These are phyloP conservation scores for Silvanus unidentatus DNA, from an alignment of 2,888 invertebrate species.

Conservation along the genomic window DNA sequence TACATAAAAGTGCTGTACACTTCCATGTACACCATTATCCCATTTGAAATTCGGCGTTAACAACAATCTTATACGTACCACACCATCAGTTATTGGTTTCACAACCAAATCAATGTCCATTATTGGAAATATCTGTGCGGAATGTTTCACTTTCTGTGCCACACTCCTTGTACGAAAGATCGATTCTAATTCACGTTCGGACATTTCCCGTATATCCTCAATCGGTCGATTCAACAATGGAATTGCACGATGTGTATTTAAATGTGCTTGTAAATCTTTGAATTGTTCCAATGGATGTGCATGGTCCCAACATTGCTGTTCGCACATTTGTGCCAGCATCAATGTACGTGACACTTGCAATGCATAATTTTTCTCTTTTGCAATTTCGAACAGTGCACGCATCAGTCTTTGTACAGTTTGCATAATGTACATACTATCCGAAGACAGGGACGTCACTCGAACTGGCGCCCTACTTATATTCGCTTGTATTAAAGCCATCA, in stretches of 20 bases:
- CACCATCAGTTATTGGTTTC: slow-evolving; percentile 93
- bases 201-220: slow-evolving; percentile 79
- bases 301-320: slow-evolving; percentile 84
- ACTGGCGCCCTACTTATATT: slow-evolving; percentile 78
- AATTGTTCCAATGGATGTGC: slow-evolving; percentile 85
- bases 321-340: slow-evolving; percentile 86
- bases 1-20: slow-evolving; percentile 86
- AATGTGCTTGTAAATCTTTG: slow-evolving; percentile 57
- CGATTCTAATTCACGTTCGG: slow-evolving; percentile 77
- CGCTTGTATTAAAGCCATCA: slow-evolving; percentile 88
- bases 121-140: slow-evolving; percentile 78
- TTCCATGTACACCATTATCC: slow-evolving; percentile 83
- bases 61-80: slow-evolving; percentile 74
- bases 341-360: slow-evolving; percentile 81
- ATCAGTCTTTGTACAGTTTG: slow-evolving; percentile 90
- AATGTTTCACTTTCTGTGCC: slow-evolving; percentile 71
- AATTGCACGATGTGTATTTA: slow-evolving; percentile 73
- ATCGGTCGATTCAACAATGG: slow-evolving; percentile 71
- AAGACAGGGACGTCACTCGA: slow-evolving; percentile 77
- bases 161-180: slow-evolving; percentile 71
- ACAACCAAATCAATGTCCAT: slow-evolving; percentile 76
- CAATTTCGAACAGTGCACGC: slow-evolving; percentile 90
- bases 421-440: slow-evolving; percentile 83
- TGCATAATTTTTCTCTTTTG: slow-evolving; percentile 73
- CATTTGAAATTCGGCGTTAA: slow-evolving; percentile 73